These are phyloP conservation scores for Hyles lineata DNA, from an alignment of 2,888 invertebrate species.

Conservation along the genomic window DNA sequence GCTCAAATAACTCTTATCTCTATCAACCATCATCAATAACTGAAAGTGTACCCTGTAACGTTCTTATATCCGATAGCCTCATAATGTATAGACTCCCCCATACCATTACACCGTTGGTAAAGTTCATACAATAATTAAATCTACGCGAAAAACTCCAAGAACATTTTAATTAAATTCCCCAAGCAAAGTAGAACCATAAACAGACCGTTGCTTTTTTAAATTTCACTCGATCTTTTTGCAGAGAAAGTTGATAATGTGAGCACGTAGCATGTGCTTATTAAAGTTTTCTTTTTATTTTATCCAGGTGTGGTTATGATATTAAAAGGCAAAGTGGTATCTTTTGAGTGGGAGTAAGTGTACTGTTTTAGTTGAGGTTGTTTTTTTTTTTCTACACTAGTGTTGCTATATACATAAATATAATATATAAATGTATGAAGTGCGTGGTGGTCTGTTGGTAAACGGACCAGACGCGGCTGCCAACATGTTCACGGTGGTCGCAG, in stretches of 20 bases:
- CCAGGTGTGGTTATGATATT: conserved; percentile 6
- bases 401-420: no score
- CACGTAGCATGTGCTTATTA: conserved; percentile 15
- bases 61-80: no score
- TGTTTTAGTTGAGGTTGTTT: neutral
- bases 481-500: no score
- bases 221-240: conserved; percentile 23
- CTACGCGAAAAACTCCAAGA: conserved; percentile 14
- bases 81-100: neutral
- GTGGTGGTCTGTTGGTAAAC: no score
- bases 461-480: no score
- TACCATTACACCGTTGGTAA: neutral
- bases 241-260: conserved; percentile 12
- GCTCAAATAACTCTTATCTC: no score
- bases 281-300: conserved; percentile 2
- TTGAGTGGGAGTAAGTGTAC: neutral
- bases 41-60: no score
- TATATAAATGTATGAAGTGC: no score
- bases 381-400: no score
- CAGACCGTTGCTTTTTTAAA: conserved; percentile 21
- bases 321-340: neutral
- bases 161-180: conserved; percentile 22
- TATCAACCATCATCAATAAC: no score
- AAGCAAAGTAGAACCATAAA: conserved; percentile 19
- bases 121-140: conserved; percentile 9